Percentiles rank a stretch among this genome's conserved stretches.
Conservation (phyloP, 2,888 invertebrate species). For the Leucophenga montana region DNA sequence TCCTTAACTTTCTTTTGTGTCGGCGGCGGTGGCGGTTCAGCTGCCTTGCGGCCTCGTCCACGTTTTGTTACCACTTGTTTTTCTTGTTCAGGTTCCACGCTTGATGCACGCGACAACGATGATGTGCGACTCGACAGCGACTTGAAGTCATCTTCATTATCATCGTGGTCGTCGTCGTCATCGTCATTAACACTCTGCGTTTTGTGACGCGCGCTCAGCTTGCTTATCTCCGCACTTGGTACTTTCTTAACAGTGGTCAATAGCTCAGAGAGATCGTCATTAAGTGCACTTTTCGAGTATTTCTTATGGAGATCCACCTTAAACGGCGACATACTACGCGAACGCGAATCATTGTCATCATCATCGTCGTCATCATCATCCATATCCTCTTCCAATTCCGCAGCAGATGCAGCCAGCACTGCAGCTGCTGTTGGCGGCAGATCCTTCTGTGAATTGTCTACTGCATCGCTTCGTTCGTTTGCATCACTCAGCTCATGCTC, state of each 20-base stretch:
- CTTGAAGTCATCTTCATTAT: constrained; percentile 64
- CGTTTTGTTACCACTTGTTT: constrained; percentile 31
- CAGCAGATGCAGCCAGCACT: constrained; percentile 64
- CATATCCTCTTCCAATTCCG: constrained; percentile 61
- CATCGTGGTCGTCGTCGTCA: constrained; percentile 41
- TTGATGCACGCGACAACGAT: constrained; percentile 46
- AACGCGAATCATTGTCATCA: constrained; percentile 58
- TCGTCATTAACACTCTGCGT: constrained; percentile 35
- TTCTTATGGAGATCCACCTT: constrained; percentile 73
- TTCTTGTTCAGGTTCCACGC: constrained; percentile 40
- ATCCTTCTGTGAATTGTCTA: constrained; percentile 52
- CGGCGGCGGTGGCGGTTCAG: constrained; percentile 28
- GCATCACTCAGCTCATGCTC: constrained; percentile 33
- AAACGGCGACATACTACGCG: constrained; percentile 71
- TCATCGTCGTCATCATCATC: constrained; percentile 52
- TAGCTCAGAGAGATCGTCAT: constrained; percentile 68
- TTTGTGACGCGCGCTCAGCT: constrained; percentile 51
- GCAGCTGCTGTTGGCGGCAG: constrained; percentile 66
- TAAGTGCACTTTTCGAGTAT: constrained; percentile 73
- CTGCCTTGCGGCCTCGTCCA: constrained; percentile 31
- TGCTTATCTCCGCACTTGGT: constrained; percentile 50
- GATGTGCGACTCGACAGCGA: constrained; percentile 65
- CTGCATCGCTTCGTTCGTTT: constrained; percentile 40
- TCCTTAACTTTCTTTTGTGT: constrained; percentile 45
- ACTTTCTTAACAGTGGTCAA: constrained; percentile 68